Evolutionary conservation across 2,113 vertebrate genomes (phyloP).

Genomic region (Odontesthes bonariensis): DNA sequence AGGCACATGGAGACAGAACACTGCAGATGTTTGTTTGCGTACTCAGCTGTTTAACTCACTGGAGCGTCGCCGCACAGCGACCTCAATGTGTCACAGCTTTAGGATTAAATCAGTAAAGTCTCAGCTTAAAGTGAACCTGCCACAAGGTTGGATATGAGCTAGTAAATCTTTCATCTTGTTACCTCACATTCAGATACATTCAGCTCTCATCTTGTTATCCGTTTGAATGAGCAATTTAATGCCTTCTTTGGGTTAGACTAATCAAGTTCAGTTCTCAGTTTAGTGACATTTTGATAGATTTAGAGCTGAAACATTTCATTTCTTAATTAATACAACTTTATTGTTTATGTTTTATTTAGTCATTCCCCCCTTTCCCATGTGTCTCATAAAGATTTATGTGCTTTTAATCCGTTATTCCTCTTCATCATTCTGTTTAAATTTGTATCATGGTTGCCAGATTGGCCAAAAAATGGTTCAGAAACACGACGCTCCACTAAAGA

Average conservation of each 20-base stretch:
- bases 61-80: conserved; percentile 34
- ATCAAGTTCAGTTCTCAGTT: neutral
- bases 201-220: neutral
- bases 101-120: conserved; percentile 31
- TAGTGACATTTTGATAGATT: neutral
- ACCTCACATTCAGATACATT: neutral
- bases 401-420: no score
- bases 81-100: conserved; percentile 69
- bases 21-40: conserved; percentile 41
- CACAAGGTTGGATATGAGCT: neutral
- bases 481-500: no score
- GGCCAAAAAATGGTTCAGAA: no score
- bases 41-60: conserved; percentile 44
- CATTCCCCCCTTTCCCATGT: neutral
- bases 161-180: neutral
- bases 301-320: neutral
- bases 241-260: neutral
- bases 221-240: neutral
- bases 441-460: no score
- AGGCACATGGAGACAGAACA: conserved; percentile 9
- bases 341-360: no score
- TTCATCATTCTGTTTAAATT: no score
- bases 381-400: neutral
- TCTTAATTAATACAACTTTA: neutral
- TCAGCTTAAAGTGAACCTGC: conserved; percentile 11